Base-by-base conservation (phyloP, 2,113 vertebrate genomes). In the Panurus biarmicus region DNA sequence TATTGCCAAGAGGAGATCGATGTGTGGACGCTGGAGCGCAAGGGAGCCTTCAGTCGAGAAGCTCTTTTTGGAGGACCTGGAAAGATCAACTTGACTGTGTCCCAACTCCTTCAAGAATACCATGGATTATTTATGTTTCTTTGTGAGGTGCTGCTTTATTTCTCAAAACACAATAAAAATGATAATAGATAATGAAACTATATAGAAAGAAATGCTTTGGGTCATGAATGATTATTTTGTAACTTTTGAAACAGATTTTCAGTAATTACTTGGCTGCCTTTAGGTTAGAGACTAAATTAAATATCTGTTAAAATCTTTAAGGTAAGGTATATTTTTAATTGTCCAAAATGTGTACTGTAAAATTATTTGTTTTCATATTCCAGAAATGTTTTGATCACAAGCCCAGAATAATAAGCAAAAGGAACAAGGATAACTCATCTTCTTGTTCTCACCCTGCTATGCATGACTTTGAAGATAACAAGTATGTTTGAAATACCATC, bases 361-460 rank as follows among this genome's bases (percentile, higher is more conserved):
- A 92, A 96, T 84, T 54, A 50, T 51, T 90, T 83, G 57, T 60
- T 94, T 95, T 88, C 98, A 11, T 97, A 31, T 98, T 98, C 35
- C 97, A 99, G 99, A 99, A 98, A 96, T 99, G 99, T 97, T 99
- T 99, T 98, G 99, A 99, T 97, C 99, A 99, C 97, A 99, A 99
- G 95, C 99, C 99, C 85, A 98, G 99, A 98, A 99, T 99, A 97
- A 99, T 99, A 98, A 99, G 99, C 98, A 99, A 99, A 98, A 98
- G 98, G 96, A 99, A 98, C 97, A 99, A 99, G 96, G 98, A 99
- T 93, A 98, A 98, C 79, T 97, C 98, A 25, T 97, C 98, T 40
- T 97, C 98, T 73, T 99, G 99, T 97, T 99, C 99, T 96, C 99
- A 99, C 89, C 98, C 99, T 20, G 98, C 98, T 96, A 99, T 98